Evolutionary conservation across 2,888 invertebrate genomes (phyloP), one percentile per base, ranked within the genome.

Genomic region (Aspidapion aeneum): DNA sequence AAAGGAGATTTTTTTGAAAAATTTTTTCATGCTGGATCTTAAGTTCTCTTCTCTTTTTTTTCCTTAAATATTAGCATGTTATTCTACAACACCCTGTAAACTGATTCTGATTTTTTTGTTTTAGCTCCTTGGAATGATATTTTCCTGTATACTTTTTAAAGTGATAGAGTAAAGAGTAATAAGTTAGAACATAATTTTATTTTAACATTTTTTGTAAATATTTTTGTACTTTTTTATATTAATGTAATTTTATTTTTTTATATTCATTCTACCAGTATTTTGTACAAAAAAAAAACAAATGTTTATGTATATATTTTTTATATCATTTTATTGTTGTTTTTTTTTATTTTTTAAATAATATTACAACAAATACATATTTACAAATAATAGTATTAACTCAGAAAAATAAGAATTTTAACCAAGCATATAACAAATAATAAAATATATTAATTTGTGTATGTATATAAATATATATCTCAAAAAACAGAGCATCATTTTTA

Each of bases 121-220:
- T 66, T 85, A 94, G 94, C 83, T 94, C 70, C 84, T 94, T 76
- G 94, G 93, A 62, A 87, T 94, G 83, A 85, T 93, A 75, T 90
- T 94, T 77, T 90, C 94, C 1, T 92, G 92, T 78, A 88, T 89
- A 63, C 83, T 94, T 71, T 94, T 94, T 80, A 89, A 90, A 77
- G 88, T 93, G 84, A 94, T 95, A 2, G 75, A 78, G 63, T 75
- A 69, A 65, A 57, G 12, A 17, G n/a, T n/a, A 16, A 18, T 9
- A 48, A n/a, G 9, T n/a, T 9, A 48, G 49, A 48, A 48, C n/a
- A 48, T 9, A 12, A 48, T 48, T 48, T 9, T 48, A 48, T 48
- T 48, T 9, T 48, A 48, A 9, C 12, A 35, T 35, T 35, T 35
- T 35, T 35, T 35, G 35, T 35, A 35, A 35, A 12, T 35, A 35